Percentiles rank a stretch among this genome's conserved stretches.
Conservation (phyloP, 2,888 invertebrate genomes). For the Drosophila acutilabella region DNA sequence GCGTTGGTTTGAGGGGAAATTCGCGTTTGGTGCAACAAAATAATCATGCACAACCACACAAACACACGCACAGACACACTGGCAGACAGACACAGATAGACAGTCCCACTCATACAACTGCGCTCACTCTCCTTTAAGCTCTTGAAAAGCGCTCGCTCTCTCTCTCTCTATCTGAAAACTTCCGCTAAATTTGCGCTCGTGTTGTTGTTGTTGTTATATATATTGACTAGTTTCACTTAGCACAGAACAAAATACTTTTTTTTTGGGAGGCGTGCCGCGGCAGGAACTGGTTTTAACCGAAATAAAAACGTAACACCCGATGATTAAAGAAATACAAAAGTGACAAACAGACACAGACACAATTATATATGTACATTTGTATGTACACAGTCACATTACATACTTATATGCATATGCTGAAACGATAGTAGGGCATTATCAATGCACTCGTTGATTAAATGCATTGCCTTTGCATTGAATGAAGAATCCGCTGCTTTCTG, state of each 20-base stretch:
- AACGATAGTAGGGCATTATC: constrained; percentile 19
- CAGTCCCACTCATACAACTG: not conserved
- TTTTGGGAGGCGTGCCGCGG: constrained; percentile 42
- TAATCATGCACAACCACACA: constrained; percentile 17
- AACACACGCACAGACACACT: not conserved
- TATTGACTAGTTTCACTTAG: constrained; percentile 23
- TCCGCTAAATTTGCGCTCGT: constrained; percentile 20
- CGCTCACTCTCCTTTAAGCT: constrained; percentile 17
- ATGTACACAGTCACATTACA: constrained; percentile 1
- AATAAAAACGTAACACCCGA: constrained; percentile 31
- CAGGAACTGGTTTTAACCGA: constrained; percentile 55
- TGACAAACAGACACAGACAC: constrained; percentile 28
- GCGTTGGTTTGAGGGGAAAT: constrained; percentile 25
- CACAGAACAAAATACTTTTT: constrained; percentile 31
- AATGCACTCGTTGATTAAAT: constrained; percentile 22
- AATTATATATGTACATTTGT: constrained; percentile 1
- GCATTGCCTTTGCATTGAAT: constrained; percentile 19
- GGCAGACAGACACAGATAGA: not conserved
- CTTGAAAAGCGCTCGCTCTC: constrained; percentile 18
- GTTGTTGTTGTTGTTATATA: constrained; percentile 32
- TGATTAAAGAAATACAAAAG: constrained; percentile 33
- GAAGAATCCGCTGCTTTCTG: constrained; percentile 23
- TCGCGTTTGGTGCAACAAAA: constrained; percentile 38
- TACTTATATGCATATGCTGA: constrained; percentile 15
- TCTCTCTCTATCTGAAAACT: constrained; percentile 13